Evolutionary conservation across 2,113 vertebrate genomes (phyloP).

Genomic region (Corythornis cristatus): DNA sequence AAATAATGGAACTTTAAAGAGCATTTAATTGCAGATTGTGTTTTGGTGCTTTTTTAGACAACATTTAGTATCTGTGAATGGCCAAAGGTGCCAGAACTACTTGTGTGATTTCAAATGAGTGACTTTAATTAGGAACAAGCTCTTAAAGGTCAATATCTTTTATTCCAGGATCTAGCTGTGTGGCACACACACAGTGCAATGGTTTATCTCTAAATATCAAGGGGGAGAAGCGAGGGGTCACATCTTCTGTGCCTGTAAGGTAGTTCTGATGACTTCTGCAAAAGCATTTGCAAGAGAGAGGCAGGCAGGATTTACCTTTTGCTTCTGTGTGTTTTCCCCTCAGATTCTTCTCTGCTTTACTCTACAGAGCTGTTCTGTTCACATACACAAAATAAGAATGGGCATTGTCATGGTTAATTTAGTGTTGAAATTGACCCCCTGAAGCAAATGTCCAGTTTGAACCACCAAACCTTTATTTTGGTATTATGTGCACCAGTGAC

Average conservation of each 20-base stretch:
- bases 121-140: conserved; percentile 8
- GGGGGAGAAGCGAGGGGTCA: background rate
- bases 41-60: background rate
- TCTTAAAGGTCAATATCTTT: conserved; percentile 39
- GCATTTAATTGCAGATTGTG: background rate
- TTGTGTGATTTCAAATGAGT: background rate
- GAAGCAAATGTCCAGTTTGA: background rate
- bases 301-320: background rate
- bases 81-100: background rate
- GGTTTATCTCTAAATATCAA: background rate
- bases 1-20: background rate
- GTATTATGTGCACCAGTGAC: background rate
- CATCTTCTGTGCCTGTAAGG: background rate
- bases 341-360: background rate
- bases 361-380: background rate
- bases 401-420: background rate
- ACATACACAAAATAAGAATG: background rate
- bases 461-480: background rate
- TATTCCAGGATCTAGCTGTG: conserved; percentile 1
- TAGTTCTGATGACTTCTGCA: background rate
- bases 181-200: background rate
- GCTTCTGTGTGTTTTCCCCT: background rate
- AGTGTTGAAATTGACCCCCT: background rate
- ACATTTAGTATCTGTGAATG: background rate
- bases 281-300: background rate